Conservation (phyloP, 2,113 vertebrate genomes). For the western clawed frog (Xenopus tropicalis) region UCB_Xtro_10.0 CM004446.2:105699501-105700000, state of each 20-base stretch:
- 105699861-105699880: not conserved
- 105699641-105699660: too few species aligned
- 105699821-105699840: slow-evolving; percentile 95
- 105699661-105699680: too few species aligned
- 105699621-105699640: too few species aligned
- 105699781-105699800: slow-evolving; percentile 98
- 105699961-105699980: slow-evolving; percentile 98
- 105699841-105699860: slow-evolving; percentile 68
- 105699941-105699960: slow-evolving; percentile 99
- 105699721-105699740: slow-evolving; percentile 98
- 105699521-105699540: too few species aligned
- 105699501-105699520: too few species aligned
- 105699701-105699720: slow-evolving; percentile 96
- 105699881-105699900: too few species aligned
- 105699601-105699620: too few species aligned
- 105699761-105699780: slow-evolving; percentile 96
- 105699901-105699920: slow-evolving; percentile 19
- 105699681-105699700: slow-evolving; percentile 77
- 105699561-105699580: too few species aligned
- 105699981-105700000: slow-evolving; percentile 96
- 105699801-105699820: slow-evolving; percentile 98
- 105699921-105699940: slow-evolving; percentile 82
- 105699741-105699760: slow-evolving; percentile 96
- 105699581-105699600: too few species aligned
- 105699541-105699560: too few species aligned